Evolutionary conservation across 2,113 vertebrate species (phyloP).

Genomic region (Oreochromis niloticus): DNA sequence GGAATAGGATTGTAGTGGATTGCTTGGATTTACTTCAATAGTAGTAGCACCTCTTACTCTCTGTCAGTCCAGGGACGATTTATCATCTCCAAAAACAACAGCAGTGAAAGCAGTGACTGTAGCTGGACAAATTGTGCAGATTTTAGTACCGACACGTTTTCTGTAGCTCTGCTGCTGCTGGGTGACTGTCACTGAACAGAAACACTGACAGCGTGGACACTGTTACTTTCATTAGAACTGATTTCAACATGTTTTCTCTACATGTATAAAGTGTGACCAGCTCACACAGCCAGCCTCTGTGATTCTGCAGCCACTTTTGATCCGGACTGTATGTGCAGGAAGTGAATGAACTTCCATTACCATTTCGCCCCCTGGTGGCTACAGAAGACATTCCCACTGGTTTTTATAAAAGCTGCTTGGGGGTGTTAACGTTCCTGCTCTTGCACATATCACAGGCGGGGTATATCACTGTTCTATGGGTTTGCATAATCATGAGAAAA

Average conservation of each 20-base stretch:
- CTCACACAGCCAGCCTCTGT: not conserved
- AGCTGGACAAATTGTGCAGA: not conserved
- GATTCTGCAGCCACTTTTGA: not conserved
- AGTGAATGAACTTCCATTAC: not conserved
- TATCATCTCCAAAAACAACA: not conserved
- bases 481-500: not conserved
- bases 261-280: not conserved
- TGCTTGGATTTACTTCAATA: not conserved
- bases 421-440: not conserved
- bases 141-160: not conserved
- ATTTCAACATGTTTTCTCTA: not conserved
- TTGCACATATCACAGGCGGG: not conserved
- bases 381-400: not conserved
- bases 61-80: not conserved
- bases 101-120: not conserved
- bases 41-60: not conserved
- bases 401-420: not conserved
- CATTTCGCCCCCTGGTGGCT: not conserved
- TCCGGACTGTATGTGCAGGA: not conserved
- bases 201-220: not conserved
- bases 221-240: not conserved
- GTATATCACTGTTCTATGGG: not conserved
- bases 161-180: not conserved
- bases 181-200: not conserved
- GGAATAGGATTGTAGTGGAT: not conserved